Conservation (phyloP, 2,113 vertebrate species). For the Panthera leo region DNA sequence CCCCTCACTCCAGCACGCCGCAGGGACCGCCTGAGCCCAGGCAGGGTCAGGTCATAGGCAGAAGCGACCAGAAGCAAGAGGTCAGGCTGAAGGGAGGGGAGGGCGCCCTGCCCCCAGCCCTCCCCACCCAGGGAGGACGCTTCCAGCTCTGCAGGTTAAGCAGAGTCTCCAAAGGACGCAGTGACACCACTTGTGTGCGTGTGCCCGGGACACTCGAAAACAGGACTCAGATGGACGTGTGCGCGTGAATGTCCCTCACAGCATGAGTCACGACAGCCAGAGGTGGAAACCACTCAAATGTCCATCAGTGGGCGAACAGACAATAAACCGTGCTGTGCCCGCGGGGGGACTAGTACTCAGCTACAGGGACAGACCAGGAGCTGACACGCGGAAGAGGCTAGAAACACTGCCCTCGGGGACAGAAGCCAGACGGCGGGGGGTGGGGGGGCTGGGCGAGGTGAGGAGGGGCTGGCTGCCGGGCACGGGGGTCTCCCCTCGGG, state of each 20-base stretch:
- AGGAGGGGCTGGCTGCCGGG: accelerated
- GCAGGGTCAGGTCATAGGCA: neutral
- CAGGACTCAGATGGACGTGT: accelerated
- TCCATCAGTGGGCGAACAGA: no score
- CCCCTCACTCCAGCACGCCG: neutral
- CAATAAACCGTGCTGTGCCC: neutral
- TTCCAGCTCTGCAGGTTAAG: neutral
- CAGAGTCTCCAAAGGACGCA: accelerated
- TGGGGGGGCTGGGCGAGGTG: no score
- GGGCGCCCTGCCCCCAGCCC: neutral
- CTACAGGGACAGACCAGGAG: accelerated
- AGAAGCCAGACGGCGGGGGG: neutral
- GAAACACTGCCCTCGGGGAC: accelerated
- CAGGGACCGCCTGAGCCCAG: neutral
- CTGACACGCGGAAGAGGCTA: accelerated
- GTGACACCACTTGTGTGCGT: accelerated
- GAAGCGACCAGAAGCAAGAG: neutral
- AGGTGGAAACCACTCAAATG: neutral
- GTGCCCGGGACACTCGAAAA: neutral
- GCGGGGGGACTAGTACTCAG: accelerated
- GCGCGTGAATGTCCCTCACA: accelerated
- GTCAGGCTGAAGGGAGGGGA: neutral
- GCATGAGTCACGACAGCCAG: accelerated
- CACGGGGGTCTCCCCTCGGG: neutral
- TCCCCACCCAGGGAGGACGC: accelerated